Evolutionary conservation across 1,140 invertebrate species (phyloP), one percentile per base, ranked within the genome.

Genomic region (Contarinia nasturtii): DNA sequence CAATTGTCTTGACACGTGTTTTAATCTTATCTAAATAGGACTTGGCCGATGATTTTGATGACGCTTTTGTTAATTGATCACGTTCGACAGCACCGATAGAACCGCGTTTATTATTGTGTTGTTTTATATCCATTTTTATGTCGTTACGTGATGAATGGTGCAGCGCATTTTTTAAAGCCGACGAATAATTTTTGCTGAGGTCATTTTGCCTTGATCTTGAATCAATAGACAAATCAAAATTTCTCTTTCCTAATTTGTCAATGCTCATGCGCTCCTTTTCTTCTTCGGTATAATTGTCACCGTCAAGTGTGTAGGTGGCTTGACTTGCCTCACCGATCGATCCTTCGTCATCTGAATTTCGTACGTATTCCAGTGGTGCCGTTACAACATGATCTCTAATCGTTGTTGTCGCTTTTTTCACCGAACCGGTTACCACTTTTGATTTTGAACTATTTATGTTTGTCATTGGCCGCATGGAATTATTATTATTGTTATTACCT

Each of bases 251-350:
- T 17, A 43, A 12, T 21, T 43, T 43, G 18, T 90, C 86, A 53
- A 92, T 91, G 55, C 83, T 82, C 72, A 82, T 82, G 53, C 85
- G 70, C 41, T 86, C 86, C 66, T 84, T 80, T 51, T 87, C 81
- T 55, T 86, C 82, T 55, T 87, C 86, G 1, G 82, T 80, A 53
- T 84, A 85, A 59, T 77, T 78, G 52, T 86, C 82, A 47, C 80
- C 80, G 53, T 86, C 81, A 33, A 92, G 77, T 0, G 87, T 91
- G 53, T 91, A 92, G 1, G 87, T 92, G 27, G 27, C 27, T 27
- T 27, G 27, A 22, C 87, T 87, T 7, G 82, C 72, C 59, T 87
- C 83, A 61, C 83, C 86, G 0, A 76, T 70, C 21, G 80, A 49
- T 49, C 55, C 57, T 47, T 55, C 34, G 58, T 54, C 53, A 55